Conservation (phyloP, 2,888 invertebrate species). For the Zaprionus bogoriensis region DNA sequence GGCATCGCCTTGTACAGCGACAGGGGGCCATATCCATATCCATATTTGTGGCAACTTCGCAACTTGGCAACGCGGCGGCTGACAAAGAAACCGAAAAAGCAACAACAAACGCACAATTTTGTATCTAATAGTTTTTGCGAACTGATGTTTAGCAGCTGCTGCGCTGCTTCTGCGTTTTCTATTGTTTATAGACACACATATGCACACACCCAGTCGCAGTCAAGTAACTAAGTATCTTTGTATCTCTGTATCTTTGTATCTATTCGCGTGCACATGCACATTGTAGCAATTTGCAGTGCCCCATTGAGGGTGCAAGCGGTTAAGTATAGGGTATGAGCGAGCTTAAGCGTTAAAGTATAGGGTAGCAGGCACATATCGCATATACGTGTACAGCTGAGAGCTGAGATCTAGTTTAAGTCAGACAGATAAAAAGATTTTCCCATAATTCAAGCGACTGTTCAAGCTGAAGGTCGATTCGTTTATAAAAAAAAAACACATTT, state of each 20-base stretch:
- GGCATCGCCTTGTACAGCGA: conserved; percentile 51
- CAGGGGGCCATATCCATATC: conserved; percentile 49
- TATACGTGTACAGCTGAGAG: too few species aligned
- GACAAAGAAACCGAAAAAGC: conserved; percentile 32
- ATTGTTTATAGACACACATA: conserved; percentile 44
- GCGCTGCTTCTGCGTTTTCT: conserved; percentile 38
- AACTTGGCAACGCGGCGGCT: conserved; percentile 29
- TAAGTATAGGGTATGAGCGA: conserved; percentile 11
- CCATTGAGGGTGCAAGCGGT: background rate
- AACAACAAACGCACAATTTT: conserved; percentile 54
- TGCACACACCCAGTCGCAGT: background rate
- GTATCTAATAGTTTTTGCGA: conserved; percentile 63
- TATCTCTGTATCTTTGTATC: conserved; percentile 6
- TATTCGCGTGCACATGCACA: conserved; percentile 23
- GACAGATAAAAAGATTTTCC: too few species aligned
- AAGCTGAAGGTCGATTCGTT: too few species aligned
- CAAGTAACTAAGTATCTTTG: background rate
- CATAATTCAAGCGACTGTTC: too few species aligned
- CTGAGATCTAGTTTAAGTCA: background rate
- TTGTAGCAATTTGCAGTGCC: conserved; percentile 18
- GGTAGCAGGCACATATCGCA: background rate
- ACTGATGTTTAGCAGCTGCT: conserved; percentile 62
- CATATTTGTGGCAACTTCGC: conserved; percentile 41
- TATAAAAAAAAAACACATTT: too few species aligned
- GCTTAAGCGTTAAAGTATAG: background rate